These are phyloP conservation scores for Lasioglossum leucozonium DNA, from an alignment of 2,888 invertebrate genomes.

Conservation along the genomic window DNA sequence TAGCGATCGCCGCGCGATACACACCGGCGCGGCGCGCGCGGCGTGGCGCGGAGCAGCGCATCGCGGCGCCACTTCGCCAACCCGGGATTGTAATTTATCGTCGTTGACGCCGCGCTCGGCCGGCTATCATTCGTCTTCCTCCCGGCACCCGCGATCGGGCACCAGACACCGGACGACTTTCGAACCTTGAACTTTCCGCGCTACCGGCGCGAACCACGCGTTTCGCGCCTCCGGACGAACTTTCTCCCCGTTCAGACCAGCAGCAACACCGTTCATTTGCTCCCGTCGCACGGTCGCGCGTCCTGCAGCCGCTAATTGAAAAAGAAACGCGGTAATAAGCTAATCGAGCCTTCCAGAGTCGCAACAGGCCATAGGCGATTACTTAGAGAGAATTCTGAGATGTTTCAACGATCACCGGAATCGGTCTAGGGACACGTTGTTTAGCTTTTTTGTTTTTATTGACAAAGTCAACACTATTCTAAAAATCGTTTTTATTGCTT, in stretches of 20 bases:
- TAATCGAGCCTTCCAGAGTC: not conserved
- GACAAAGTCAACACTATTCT: too few relatives aligned
- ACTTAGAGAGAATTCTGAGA: not conserved
- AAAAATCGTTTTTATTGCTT: not conserved
- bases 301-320: not conserved
- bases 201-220: not conserved
- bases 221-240: not conserved
- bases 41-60: constrained; percentile 10
- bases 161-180: constrained; percentile 19
- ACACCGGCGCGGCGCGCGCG: constrained; percentile 13
- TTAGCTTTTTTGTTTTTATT: too few relatives aligned
- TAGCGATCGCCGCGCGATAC: constrained; percentile 56
- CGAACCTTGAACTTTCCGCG: constrained; percentile 29
- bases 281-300: not conserved
- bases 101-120: constrained; percentile 79
- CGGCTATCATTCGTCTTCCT: constrained; percentile 39
- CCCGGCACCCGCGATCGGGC: constrained; percentile 13
- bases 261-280: not conserved
- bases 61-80: constrained; percentile 37
- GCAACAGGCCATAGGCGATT: not conserved
- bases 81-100: constrained; percentile 80
- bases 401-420: not conserved
- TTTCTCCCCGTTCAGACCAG: not conserved
- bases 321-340: not conserved
- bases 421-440: too few relatives aligned